Evolutionary conservation across 2,888 invertebrate genomes (phyloP).

Genomic region (Metopia argyrocephala): DNA sequence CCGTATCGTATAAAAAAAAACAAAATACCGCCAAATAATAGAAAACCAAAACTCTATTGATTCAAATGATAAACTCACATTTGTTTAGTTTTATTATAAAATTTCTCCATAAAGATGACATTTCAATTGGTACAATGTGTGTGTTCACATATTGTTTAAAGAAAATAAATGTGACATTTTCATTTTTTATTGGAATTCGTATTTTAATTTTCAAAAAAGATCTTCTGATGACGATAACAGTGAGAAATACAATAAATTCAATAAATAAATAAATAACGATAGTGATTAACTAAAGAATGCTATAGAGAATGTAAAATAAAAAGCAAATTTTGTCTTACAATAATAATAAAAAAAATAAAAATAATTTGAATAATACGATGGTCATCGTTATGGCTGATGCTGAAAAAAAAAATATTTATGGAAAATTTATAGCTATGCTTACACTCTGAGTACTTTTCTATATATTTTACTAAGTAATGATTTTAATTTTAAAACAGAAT

Average conservation of each 20-base stretch:
- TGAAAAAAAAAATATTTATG: neutral
- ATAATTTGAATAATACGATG: neutral
- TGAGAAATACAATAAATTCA: constrained; percentile 26
- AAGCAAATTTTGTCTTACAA: constrained; percentile 33
- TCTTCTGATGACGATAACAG: constrained; percentile 35
- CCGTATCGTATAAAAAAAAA: constrained; percentile 41
- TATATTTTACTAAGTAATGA: no score
- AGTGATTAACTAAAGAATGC: constrained; percentile 20
- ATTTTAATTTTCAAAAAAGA: constrained; percentile 17
- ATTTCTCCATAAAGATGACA: constrained; percentile 68
- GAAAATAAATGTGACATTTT: constrained; percentile 70
- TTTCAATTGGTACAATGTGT: constrained; percentile 71
- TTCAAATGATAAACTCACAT: constrained; percentile 29
- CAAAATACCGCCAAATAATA: constrained; percentile 35
- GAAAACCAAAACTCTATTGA: constrained; percentile 38
- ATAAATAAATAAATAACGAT: constrained; percentile 16
- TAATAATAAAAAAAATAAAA: constrained; percentile 12
- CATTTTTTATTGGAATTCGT: constrained; percentile 66
- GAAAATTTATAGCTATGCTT: neutral
- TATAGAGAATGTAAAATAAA: neutral
- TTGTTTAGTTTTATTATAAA: constrained; percentile 33
- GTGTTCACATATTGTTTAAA: constrained; percentile 66
- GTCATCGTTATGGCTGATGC: neutral
- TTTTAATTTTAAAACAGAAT: no score
- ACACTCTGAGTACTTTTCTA: neutral